Evolutionary conservation across 2,888 invertebrate species (phyloP).

Genomic region (Cylindroiulus punctatus): DNA sequence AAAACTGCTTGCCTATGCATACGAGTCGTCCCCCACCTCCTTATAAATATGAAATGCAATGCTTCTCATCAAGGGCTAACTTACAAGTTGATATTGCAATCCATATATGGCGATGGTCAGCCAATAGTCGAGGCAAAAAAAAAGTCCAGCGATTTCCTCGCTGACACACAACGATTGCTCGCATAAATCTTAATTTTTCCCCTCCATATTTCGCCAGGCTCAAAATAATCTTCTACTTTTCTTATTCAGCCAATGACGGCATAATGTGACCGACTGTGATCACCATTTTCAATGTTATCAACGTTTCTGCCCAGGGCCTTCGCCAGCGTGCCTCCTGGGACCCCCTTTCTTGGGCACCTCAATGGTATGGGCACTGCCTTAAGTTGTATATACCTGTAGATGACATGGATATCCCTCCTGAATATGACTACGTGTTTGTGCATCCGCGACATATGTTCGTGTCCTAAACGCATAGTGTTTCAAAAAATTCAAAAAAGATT

Average conservation of each 20-base stretch:
- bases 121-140: not conserved
- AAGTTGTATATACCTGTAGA: not conserved
- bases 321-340: not conserved
- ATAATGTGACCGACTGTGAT: slow-evolving; percentile 43
- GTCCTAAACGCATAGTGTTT: no score
- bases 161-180: slow-evolving; percentile 48
- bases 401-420: not conserved
- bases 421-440: no score
- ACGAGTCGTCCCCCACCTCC: not conserved
- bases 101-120: slow-evolving; percentile 10
- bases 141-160: not conserved
- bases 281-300: slow-evolving; percentile 47
- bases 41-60: slow-evolving; percentile 51
- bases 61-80: slow-evolving; percentile 49
- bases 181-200: slow-evolving; percentile 50
- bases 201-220: not conserved
- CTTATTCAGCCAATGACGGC: slow-evolving; percentile 39
- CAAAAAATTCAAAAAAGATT: no score
- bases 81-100: slow-evolving; percentile 45
- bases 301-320: slow-evolving; percentile 10
- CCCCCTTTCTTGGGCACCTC: not conserved
- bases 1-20: slow-evolving; percentile 47
- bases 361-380: not conserved
- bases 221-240: slow-evolving; percentile 35
- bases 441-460: no score